Base-by-base conservation (phyloP, 2,113 vertebrate genomes). In the Brachypteracias leptosomus region DNA sequence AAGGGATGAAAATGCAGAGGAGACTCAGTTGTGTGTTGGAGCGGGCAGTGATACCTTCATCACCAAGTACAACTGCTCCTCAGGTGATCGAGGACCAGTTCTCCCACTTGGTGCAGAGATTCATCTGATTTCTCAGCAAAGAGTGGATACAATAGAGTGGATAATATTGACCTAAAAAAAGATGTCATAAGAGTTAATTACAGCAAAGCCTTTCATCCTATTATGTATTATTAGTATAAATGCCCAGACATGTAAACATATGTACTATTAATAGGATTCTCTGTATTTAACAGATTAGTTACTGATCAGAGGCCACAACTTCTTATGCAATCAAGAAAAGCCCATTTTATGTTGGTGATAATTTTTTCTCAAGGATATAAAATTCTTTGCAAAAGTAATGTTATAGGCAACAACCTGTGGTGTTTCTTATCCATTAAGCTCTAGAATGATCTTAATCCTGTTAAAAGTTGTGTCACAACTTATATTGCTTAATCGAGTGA, bases 41-140 rank as follows among this genome's bases (percentile, higher is more conserved):
- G 59, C 6, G 5, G 63, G 42, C 51, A 51, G 70, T 46, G 42
- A 35, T 59, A 49, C 35, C 38, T 77, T 57, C 46, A 28, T 52
- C 6, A 2, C 44, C 2, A 3, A 65, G 40, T 44, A 65, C 33
- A 54, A 1, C 35, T 40, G 11, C 7, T n/a, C 12, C 29, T 25
- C 2, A 3, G 33, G 11, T 42, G 51, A 63, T 35, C 4, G 0
- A 78, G 22, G 24, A 12, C 20, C 19, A 16, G 10, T 49, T 71
- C 63, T 76, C 0, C 0, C 2, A 3, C 36, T 70, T 3, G 1
- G 21, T 72, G 63, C 52, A 66, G 67, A 44, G 36, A 40, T 84
- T 54, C 11, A 28, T 46, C 52, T 85, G 25, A 57, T 38, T 62
- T 70, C 63, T 76, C 8, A 5, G 46, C 28, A 49, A n/a, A 36